phyloP scores from a whole-genome alignment of 2,797 vertebrate species.

The Ceyx erithaca region DNA sequence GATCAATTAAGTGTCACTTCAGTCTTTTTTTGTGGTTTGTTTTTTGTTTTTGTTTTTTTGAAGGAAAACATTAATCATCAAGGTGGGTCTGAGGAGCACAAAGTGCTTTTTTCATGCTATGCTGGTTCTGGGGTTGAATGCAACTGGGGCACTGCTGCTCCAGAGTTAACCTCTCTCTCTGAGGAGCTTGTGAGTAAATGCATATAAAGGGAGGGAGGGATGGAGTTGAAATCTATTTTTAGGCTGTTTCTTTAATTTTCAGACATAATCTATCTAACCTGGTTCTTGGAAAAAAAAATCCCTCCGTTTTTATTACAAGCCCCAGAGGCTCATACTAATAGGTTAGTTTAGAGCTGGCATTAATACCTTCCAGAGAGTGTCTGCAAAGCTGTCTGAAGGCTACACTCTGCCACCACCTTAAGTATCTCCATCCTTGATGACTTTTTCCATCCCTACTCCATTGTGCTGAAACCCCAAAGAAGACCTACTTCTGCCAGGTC shows the following conservation, averaged over 20 bases:
- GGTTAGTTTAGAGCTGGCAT: slow-evolving; percentile 38
- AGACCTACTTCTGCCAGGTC: not conserved
- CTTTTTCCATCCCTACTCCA: not conserved
- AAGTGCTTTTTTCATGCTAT: not conserved
- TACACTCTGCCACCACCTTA: not conserved
- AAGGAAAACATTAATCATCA: not conserved
- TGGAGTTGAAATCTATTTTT: slow-evolving; percentile 19
- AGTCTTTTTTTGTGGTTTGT: not conserved
- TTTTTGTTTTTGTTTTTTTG: not conserved
- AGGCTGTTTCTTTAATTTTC: slow-evolving; percentile 68
- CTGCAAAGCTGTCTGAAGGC: not conserved
- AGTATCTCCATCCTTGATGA: not conserved
- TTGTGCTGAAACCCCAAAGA: not conserved
- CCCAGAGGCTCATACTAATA: slow-evolving; percentile 53
- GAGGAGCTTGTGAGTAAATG: slow-evolving; percentile 10
- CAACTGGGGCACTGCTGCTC: not conserved
- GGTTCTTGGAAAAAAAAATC: not conserved
- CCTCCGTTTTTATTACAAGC: slow-evolving; percentile 44
- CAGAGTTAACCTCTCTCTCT: not conserved
- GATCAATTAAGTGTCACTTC: not conserved
- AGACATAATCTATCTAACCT: not conserved
- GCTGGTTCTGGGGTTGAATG: not conserved
- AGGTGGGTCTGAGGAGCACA: not conserved
- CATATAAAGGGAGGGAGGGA: not conserved
- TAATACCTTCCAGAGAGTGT: not conserved